A percentile compares a stretch with the other conserved stretches of the same genome.
These are phyloP conservation scores for Lordiphosa stackelbergi DNA, from an alignment of 1,140 invertebrate genomes.

Conservation along the genomic window DNA sequence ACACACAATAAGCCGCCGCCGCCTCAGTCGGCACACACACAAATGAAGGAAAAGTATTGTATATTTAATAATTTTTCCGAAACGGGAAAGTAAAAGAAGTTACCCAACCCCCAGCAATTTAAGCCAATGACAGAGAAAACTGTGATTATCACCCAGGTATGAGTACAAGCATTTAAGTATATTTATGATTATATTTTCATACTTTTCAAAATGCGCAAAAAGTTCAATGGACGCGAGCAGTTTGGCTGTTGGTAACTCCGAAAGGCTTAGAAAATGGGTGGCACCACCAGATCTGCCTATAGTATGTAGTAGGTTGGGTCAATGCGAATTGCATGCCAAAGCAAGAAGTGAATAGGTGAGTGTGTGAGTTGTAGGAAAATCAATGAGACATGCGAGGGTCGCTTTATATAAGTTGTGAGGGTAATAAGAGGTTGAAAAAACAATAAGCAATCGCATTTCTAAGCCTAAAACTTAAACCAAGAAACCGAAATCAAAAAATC, in stretches of 20 bases:
- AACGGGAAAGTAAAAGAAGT: slow-evolving; percentile 14
- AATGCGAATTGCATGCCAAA: slow-evolving; percentile 48
- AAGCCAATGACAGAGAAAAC: slow-evolving; percentile 13
- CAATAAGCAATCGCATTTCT: too few relatives aligned
- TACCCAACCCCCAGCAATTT: slow-evolving; percentile 15
- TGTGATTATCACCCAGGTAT: slow-evolving; percentile 5
- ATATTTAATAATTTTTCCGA: slow-evolving; percentile 18
- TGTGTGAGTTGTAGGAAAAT: slow-evolving; percentile 34
- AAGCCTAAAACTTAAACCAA: too few relatives aligned
- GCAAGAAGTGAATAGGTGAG: slow-evolving; percentile 13
- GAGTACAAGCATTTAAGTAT: too few relatives aligned
- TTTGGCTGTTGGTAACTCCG: background rate
- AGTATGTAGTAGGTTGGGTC: slow-evolving; percentile 22
- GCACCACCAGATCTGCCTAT: background rate
- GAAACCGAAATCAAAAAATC: too few relatives aligned
- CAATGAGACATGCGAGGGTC: slow-evolving; percentile 46
- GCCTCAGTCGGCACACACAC: slow-evolving; percentile 4
- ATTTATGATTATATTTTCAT: too few relatives aligned
- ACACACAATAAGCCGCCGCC: slow-evolving; percentile 17
- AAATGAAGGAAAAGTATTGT: slow-evolving; percentile 24
- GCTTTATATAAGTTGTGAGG: slow-evolving; percentile 1
- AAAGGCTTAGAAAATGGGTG: slow-evolving; percentile 7
- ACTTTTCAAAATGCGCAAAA: background rate
- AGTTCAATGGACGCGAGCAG: slow-evolving; percentile 8
- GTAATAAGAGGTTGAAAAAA: too few relatives aligned